phyloP scores from a whole-genome alignment of 2,888 invertebrate species.

The Rosalia funebris region DNA sequence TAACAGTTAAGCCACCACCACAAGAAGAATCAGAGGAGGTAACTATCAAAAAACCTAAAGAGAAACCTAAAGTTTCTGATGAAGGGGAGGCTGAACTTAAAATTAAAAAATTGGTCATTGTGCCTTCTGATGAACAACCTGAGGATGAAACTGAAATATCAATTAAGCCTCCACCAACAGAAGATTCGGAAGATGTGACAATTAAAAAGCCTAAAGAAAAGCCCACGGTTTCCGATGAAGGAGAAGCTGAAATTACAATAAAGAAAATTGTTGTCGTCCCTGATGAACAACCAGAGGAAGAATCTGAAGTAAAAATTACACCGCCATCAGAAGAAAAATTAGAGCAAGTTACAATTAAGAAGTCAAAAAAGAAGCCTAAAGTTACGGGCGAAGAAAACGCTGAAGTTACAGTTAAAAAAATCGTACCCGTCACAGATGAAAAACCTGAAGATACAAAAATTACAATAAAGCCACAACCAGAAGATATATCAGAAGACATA shows the following conservation, averaged over 20 bases:
- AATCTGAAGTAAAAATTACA: conserved; percentile 51
- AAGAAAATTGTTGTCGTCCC: conserved; percentile 45
- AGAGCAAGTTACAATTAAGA: conserved; percentile 64
- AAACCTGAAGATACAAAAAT: conserved; percentile 45
- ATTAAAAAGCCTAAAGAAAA: conserved; percentile 40
- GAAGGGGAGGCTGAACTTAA: conserved; percentile 51
- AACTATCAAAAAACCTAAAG: conserved; percentile 44
- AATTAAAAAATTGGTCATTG: conserved; percentile 46
- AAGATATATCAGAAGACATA: conserved; percentile 42
- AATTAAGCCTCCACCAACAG: conserved; percentile 62
- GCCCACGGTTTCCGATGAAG: conserved; percentile 35
- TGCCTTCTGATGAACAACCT: conserved; percentile 39
- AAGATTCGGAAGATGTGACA: conserved; percentile 48
- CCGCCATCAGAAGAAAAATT: conserved; percentile 54
- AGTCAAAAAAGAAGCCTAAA: conserved; percentile 55
- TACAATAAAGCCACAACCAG: conserved; percentile 44
- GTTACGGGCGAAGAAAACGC: conserved; percentile 52
- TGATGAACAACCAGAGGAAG: conserved; percentile 62
- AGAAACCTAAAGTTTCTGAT: conserved; percentile 51
- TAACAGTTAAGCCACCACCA: conserved; percentile 58
- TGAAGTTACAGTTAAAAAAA: conserved; percentile 61
- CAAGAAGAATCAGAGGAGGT: conserved; percentile 58
- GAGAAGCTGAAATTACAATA: conserved; percentile 42
- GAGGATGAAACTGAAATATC: conserved; percentile 36
- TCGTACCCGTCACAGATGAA: conserved; percentile 40